Base-by-base conservation (phyloP, 2,113 vertebrate species). In the Pica pica region DNA sequence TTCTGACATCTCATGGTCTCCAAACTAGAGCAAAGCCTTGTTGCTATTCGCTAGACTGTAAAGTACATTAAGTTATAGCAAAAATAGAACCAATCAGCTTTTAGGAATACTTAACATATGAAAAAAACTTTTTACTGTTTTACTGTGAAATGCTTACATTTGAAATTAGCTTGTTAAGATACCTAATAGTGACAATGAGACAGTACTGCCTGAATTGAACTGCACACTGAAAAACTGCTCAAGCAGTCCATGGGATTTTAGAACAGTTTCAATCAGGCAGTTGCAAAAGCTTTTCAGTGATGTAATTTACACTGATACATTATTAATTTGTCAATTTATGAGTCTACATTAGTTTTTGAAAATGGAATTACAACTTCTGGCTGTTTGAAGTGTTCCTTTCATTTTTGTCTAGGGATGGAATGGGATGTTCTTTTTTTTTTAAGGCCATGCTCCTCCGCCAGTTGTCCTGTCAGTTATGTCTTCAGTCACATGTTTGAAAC, bases 141-240 rank as follows among this genome's bases (percentile, higher is more conserved):
- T 74, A 61, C 57, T 10, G 4, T 68, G 7, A 69, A 83, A 76
- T 89, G 35, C 30, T 85, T 70, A 4, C 1, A 12, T 93, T 77
- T 18, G 3, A 52, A 83, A 46, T 44, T 26, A 70, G 19, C 9
- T 69, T 74, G 27, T 56, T 71, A 37, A 55, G 52, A 17, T 83
- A 31, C 0, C 0, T 71, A 35, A 6, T 69, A 57, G 42, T 5
- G 4, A 84, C 12, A 11, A 7, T 37, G 37, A 75, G 60, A 11
- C 20, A 49, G n/a, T 52, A 82, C 21, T 55, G 44, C 4, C 35
- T 55, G 52, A 73, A 55, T 19, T 68, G 82, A 89, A n/a, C 31
- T 47, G 33, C 3, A 6, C 41, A 17, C 33, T 80, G 47, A 50
- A 71, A 64, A 79, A 39, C 10, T 18, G 16, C 0, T 0, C 1